Base-by-base conservation (phyloP, 2,113 vertebrate species). In the Forbesichthys agassizii region DNA sequence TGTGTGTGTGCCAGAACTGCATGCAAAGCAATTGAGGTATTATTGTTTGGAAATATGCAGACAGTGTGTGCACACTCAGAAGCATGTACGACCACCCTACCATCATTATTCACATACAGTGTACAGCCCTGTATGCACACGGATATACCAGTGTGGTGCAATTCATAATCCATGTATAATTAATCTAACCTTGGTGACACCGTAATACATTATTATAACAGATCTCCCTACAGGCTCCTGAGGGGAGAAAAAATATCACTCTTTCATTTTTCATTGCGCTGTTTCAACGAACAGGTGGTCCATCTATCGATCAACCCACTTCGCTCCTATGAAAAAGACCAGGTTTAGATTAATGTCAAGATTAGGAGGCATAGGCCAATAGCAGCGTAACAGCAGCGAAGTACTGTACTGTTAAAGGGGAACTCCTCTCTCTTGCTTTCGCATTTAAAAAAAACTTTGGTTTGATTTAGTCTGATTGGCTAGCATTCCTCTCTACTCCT, bases 141-240 rank as follows among this genome's bases (percentile, higher is more conserved):
- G 13, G 64, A 33, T 57, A 66, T 56, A 69, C 70, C 77, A 78
- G 73, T 8, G 53, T 78, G 71, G 78, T 72, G 78, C 81, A 83
- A 88, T 87, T 87, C 87, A 82, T 84, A 89, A 84, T 74, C 71
- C 80, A 90, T 90, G 89, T 89, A 88, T 92, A 93, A 94, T 94
- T 92, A 92, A 93, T 95, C 90, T 90, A 81, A 84, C 79, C 72
- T 79, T 36, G 2, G 78, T 81, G 93, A 93, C 93, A 90, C 78
- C 81, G 88, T 91, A 92, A 94, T 93, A 91, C 86, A 92, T 92
- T 93, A 91, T 86, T 87, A 86, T 91, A 92, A 90, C 88, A 91
- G 86, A 91, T 89, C 91, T 84, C 90, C 86, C 82, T 77, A 86
- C 48, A 81, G 84, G 80, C 85, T 85, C 88, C 73, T 66, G 84